Evolutionary conservation across 2,113 vertebrate genomes (phyloP), one percentile per base, ranked within the genome.

Genomic region (Paracanthobrama guichenoti): DNA sequence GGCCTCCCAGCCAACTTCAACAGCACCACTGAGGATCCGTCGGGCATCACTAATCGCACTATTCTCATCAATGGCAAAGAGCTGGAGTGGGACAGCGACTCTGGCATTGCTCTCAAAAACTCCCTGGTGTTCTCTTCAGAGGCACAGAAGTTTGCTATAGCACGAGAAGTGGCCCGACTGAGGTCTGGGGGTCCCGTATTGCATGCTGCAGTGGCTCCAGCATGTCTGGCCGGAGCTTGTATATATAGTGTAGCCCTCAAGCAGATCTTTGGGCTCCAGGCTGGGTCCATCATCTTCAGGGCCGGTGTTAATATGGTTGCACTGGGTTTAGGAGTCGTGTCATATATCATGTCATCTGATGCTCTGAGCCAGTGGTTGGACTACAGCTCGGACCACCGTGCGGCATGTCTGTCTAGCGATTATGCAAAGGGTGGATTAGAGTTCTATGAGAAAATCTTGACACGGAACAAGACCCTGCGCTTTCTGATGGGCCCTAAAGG

Each of bases 361-460:
- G 92, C 96, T 0, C 28, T 97, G 84, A 94, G 87, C 76, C 91
- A 95, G 4, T 93, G 95, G 89, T 81, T 96, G 50, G 97, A 99
- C 91, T 95, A 93, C 69, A 92, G 84, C 84, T 91, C 95, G 1
- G 97, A 99, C 92, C 92, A 84, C 0, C 91, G 26, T 2, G 95
- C 95, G 0, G 97, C 97, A 0, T 42, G 89, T 3, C 57, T 99
- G 82, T 97, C 97, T 10, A 35, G 60, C 6, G 90, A 92, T 73
- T 98, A 98, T 0, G 94, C 96, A 83, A 91, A 59, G 26, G 97
- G 97, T 6, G 97, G 96, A 3, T 91, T 98, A 14, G 97, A 99
- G 90, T 99, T 99, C 91, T 99, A 99, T 3, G 93, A 97, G 77
- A 97, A 97, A 91, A 92, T 98, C 84, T 88, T 99, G 82, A 91